Conservation (phyloP, 2,113 vertebrate genomes). For the Dromaius novaehollandiae region DNA sequence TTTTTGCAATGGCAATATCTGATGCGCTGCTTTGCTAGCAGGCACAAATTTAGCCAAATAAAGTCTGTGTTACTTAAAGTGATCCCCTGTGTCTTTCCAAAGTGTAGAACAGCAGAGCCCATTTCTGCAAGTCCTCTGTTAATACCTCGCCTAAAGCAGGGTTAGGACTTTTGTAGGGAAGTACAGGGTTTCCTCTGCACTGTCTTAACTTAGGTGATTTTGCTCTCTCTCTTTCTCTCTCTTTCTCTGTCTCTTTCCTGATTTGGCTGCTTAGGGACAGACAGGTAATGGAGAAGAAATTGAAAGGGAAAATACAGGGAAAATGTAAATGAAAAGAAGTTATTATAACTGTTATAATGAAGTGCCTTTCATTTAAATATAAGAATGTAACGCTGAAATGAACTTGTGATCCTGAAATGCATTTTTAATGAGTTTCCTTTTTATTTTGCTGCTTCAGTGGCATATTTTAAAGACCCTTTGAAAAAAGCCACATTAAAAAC, state of each 20-base stretch:
- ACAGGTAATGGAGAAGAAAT: slow-evolving; percentile 98
- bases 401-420: slow-evolving; percentile 99
- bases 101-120: not conserved
- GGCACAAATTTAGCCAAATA: not conserved
- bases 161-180: not conserved
- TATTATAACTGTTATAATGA: slow-evolving; percentile 99
- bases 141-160: not conserved
- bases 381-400: slow-evolving; percentile 98
- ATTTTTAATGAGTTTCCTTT: slow-evolving; percentile 99
- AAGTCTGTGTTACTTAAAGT: not conserved
- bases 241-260: slow-evolving; percentile 81
- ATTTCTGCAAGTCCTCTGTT: not conserved
- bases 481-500: slow-evolving; percentile 95
- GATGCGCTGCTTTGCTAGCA: not conserved
- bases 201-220: slow-evolving; percentile 72
- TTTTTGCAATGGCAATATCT: not conserved
- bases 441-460: slow-evolving; percentile 99
- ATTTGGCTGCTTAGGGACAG: slow-evolving; percentile 86
- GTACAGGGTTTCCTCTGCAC: slow-evolving; percentile 33
- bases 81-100: not conserved
- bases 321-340: slow-evolving; percentile 99
- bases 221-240: slow-evolving; percentile 38
- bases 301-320: slow-evolving; percentile 93
- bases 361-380: slow-evolving; percentile 99
- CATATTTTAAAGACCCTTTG: slow-evolving; percentile 98